phyloP scores from a whole-genome alignment of 2,797 vertebrate species.

The Tragelaphus eurycerus region DNA sequence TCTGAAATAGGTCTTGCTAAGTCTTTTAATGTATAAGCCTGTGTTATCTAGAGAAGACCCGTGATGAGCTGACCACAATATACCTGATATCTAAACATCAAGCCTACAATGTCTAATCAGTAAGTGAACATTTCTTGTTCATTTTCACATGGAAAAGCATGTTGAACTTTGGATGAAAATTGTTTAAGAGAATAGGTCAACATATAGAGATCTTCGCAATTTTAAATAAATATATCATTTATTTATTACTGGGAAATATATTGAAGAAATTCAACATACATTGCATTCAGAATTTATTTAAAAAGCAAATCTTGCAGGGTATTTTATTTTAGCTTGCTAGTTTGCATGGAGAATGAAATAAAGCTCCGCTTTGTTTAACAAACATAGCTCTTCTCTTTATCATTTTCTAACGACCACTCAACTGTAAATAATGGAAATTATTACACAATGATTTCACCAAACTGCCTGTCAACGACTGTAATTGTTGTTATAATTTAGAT shows the following conservation, averaged over 20 bases:
- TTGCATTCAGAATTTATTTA: constrained; percentile 27
- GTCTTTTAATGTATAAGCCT: neutral
- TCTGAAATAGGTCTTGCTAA: neutral
- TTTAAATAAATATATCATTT: neutral
- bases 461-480: constrained; percentile 47
- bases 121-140: neutral
- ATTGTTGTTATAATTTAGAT: constrained; percentile 62
- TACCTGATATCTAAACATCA: neutral
- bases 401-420: constrained; percentile 28
- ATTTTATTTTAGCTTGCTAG: constrained; percentile 41
- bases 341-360: constrained; percentile 33
- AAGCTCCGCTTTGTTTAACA: constrained; percentile 44
- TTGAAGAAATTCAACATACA: neutral
- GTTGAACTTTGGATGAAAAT: neutral
- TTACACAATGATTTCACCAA: constrained; percentile 56
- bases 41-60: neutral
- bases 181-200: neutral
- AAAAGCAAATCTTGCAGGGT: neutral
- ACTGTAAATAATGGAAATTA: constrained; percentile 59
- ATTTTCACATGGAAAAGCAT: neutral
- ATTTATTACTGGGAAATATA: neutral
- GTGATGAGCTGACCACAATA: neutral
- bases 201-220: neutral
- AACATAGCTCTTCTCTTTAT: constrained; percentile 27
- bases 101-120: neutral